Conservation (phyloP, 30 jellyfish, hydroid and myxozoan genomes). For the Pseudorhiza aurosa region DNA sequence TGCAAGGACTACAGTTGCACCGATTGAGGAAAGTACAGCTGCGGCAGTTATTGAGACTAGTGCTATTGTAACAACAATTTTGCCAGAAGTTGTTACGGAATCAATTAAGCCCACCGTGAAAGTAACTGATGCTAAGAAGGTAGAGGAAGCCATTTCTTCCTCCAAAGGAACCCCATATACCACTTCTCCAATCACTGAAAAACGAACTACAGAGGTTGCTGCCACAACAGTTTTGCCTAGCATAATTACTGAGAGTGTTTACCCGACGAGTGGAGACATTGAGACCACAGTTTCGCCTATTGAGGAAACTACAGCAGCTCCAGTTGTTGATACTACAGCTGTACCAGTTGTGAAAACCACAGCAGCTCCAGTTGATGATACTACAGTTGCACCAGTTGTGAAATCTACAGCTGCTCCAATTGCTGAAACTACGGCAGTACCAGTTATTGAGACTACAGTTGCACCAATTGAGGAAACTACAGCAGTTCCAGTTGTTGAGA, state of each 20-base stretch:
- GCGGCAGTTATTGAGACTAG: constrained; percentile 26
- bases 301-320: constrained; percentile 29
- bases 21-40: constrained; percentile 29
- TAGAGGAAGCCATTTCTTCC: no score
- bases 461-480: constrained; percentile 46
- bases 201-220: constrained; percentile 7
- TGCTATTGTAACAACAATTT: constrained; percentile 13
- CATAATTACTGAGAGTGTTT: not conserved
- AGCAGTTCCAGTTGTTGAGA: constrained; percentile 37
- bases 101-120: not conserved
- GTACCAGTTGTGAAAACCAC: constrained; percentile 52
- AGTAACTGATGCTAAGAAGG: constrained; percentile 5
- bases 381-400: constrained; percentile 47
- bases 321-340: constrained; percentile 42
- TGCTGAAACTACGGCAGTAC: constrained; percentile 31
- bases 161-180: no score
- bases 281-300: constrained; percentile 33
- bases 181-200: constrained; percentile 13
- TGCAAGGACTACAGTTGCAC: constrained; percentile 21
- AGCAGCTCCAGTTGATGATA: constrained; percentile 39
- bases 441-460: constrained; percentile 17
- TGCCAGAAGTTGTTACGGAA: not conserved
- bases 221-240: not conserved
- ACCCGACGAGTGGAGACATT: not conserved
- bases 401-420: constrained; percentile 39